phyloP scores from a whole-genome alignment of 2,113 vertebrate species.

The Crotalus horridus region DNA sequence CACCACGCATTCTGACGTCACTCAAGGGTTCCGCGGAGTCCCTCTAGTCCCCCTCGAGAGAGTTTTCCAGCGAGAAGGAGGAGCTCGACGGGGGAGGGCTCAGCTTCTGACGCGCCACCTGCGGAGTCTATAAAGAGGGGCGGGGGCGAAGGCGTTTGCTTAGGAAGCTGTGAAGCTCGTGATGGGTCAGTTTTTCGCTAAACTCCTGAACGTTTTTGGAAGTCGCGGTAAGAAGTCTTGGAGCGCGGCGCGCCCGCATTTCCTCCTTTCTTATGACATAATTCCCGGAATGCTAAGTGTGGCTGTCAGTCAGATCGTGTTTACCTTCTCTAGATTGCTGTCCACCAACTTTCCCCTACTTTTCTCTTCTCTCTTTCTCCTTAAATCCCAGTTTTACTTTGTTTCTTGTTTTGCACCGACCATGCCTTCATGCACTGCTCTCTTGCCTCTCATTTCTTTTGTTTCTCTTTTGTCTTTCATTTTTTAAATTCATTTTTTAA shows the following conservation, averaged over 20 bases:
- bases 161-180: background rate
- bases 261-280: background rate
- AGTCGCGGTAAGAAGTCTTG: background rate
- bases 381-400: background rate
- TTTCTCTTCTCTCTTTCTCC: no score
- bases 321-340: background rate
- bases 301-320: background rate
- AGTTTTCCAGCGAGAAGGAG: background rate
- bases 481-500: no score
- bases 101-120: background rate
- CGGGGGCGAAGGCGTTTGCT: background rate
- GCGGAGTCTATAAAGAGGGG: background rate
- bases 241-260: background rate
- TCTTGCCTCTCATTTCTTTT: background rate
- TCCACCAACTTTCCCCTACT: background rate
- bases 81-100: background rate
- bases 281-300: background rate
- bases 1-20: background rate
- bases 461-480: background rate
- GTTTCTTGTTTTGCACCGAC: background rate
- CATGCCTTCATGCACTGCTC: background rate
- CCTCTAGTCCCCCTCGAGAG: background rate
- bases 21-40: background rate
- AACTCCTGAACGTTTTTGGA: constrained; percentile 21
- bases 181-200: constrained; percentile 12